Evolutionary conservation across 2,888 invertebrate genomes (phyloP).

Genomic region (Hemithea aestivaria): DNA sequence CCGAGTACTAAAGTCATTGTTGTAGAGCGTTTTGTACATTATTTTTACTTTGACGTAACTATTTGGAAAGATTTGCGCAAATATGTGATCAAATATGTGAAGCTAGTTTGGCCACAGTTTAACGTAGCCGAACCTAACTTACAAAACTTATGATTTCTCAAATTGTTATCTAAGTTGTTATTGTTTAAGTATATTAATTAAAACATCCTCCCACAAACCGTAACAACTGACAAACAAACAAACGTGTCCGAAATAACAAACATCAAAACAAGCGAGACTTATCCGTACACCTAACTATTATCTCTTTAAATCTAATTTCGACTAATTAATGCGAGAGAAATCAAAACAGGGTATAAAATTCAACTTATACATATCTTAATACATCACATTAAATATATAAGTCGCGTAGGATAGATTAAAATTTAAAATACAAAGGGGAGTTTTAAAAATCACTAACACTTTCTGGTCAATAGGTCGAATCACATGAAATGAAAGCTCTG

Average conservation of each 20-base stretch:
- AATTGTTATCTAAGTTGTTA: too few species aligned
- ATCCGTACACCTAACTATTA: constrained; percentile 41
- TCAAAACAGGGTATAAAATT: constrained; percentile 20
- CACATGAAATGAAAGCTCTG: constrained; percentile 56
- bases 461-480: constrained; percentile 63
- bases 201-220: constrained; percentile 7
- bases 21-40: too few species aligned
- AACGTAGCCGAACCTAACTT: too few species aligned
- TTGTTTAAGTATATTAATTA: constrained; percentile 2
- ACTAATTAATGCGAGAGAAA: constrained; percentile 33
- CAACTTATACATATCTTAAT: constrained; percentile 23
- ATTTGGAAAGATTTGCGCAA: too few species aligned
- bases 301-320: constrained; percentile 31
- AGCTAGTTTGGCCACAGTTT: too few species aligned
- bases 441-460: constrained; percentile 59
- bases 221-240: constrained; percentile 18
- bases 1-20: too few species aligned
- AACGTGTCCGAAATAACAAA: constrained; percentile 26
- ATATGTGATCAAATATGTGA: too few species aligned
- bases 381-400: constrained; percentile 40
- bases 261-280: constrained; percentile 36
- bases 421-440: constrained; percentile 49
- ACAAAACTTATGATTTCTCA: too few species aligned
- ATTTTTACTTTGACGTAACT: too few species aligned
- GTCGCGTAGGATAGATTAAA: constrained; percentile 31